phyloP scores from a whole-genome alignment of 1,140 invertebrate genomes.

The Pissodes strobi region DNA sequence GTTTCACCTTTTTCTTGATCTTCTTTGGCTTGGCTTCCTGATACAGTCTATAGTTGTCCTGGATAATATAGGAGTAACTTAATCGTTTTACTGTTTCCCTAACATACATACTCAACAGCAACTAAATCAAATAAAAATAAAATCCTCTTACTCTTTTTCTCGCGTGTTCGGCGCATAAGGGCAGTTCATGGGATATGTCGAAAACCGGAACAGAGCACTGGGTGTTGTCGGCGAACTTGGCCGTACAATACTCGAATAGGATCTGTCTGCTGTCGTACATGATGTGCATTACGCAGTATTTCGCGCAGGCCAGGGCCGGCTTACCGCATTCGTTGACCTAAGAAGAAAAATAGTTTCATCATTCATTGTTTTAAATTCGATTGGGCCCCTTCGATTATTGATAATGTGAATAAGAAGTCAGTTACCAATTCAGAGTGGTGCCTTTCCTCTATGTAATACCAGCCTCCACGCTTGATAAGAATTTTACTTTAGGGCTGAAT shows the following conservation, averaged over 20 bases:
- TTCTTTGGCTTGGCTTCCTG: slow-evolving; percentile 79
- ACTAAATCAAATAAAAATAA: no score
- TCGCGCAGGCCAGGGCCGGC: slow-evolving; percentile 76
- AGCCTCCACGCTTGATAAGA: no score
- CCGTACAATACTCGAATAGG: slow-evolving; percentile 87
- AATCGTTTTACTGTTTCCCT: background rate
- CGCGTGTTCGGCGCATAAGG: slow-evolving; percentile 81
- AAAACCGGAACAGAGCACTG: slow-evolving; percentile 88
- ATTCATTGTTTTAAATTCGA: no score
- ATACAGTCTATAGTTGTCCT: slow-evolving; percentile 77
- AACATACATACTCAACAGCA: no score
- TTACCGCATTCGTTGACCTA: slow-evolving; percentile 60
- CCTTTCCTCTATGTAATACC: no score
- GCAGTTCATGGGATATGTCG: slow-evolving; percentile 81
- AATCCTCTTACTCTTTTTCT: slow-evolving; percentile 64
- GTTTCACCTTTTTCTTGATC: slow-evolving; percentile 75
- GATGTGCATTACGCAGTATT: slow-evolving; percentile 84
- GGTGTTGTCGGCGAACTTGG: slow-evolving; percentile 83
- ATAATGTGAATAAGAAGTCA: no score
- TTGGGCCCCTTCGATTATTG: no score
- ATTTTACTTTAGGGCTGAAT: no score
- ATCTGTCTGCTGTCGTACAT: slow-evolving; percentile 86
- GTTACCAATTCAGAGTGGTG: no score
- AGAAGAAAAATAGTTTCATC: background rate
- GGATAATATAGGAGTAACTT: slow-evolving; percentile 18